Evolutionary conservation across 2,797 vertebrate species (phyloP), one percentile per base, ranked within the genome.

Genomic region (Siniperca scherzeri): DNA sequence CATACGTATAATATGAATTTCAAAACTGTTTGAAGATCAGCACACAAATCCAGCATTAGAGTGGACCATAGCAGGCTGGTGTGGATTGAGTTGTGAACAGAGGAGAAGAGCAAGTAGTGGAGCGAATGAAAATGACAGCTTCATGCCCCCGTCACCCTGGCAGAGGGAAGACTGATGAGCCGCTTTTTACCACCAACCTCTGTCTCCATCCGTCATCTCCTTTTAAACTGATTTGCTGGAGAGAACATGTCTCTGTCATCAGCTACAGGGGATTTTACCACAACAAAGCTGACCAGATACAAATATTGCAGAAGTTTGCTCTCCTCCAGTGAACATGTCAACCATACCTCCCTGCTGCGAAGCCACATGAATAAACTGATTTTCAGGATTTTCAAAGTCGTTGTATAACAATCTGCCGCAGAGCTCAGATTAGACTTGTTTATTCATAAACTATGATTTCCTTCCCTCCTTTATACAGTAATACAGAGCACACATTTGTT

Each of bases 241-340:
- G 85, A 88, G 84, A 89, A 89, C 87, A 80, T 67, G 89, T 88
- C 82, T 88, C 82, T 62, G 89, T 86, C 89, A 86, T 91, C 84
- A 86, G 83, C 91, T 91, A 92, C 87, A 71, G 70, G 73, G 77
- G 85, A 86, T 90, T 83, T 90, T 80, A 82, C 82, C 72, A 84
- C 66, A 89, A 88, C 83, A 90, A 88, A 91, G 86, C 87, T 85
- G 89, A 92, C 88, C 86, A 87, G 83, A 90, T 92, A 81, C 88
- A 86, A 87, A 87, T 82, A 53, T 56, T 36, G 78, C 75, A 81
- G 55, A 79, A 67, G 62, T 78, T 74, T 74, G 79, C 74, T 84
- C 46, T 84, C 88, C 89, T 88, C 84, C 72, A 55, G 76, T 88
- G 88, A 85, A 85, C 88, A 87, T 53, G 80, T 83, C 84, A 78